These are phyloP conservation scores for Pseudocheirus occidentalis DNA, from an alignment of 2,797 vertebrate genomes.

Conservation along the genomic window DNA sequence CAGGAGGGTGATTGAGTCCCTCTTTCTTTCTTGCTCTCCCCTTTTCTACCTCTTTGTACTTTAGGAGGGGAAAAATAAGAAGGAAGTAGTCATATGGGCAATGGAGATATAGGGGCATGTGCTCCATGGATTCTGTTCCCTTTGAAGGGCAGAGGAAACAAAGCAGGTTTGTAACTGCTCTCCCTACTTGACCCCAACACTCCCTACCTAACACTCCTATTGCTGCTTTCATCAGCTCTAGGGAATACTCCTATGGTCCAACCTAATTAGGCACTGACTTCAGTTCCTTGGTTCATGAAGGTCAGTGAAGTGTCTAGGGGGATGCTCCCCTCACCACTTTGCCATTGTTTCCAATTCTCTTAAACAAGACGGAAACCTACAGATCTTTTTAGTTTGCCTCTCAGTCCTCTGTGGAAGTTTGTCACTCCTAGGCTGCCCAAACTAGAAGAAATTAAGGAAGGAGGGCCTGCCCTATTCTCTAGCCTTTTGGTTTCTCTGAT, in stretches of 20 bases:
- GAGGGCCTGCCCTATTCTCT: background rate
- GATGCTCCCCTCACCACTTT: background rate
- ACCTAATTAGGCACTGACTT: background rate
- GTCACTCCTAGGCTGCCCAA: background rate
- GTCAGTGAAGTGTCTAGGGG: background rate
- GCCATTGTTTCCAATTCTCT: background rate
- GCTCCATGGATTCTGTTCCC: background rate
- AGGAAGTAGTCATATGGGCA: background rate
- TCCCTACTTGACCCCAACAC: background rate
- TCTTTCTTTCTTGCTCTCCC: background rate
- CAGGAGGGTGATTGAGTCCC: background rate
- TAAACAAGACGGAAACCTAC: background rate
- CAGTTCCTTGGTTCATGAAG: background rate
- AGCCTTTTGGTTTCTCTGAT: background rate
- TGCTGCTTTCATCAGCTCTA: background rate
- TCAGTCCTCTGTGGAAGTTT: background rate
- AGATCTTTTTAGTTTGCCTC: background rate
- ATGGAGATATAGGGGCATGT: background rate
- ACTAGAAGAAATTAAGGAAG: background rate
- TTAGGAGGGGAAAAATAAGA: background rate
- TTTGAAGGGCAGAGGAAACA: background rate
- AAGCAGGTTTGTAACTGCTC: background rate
- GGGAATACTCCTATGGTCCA: background rate
- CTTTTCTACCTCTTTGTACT: background rate
- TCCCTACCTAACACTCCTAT: background rate